These are phyloP conservation scores for Cygnus atratus DNA, from an alignment of 2,113 vertebrate genomes.

Conservation along the genomic window DNA sequence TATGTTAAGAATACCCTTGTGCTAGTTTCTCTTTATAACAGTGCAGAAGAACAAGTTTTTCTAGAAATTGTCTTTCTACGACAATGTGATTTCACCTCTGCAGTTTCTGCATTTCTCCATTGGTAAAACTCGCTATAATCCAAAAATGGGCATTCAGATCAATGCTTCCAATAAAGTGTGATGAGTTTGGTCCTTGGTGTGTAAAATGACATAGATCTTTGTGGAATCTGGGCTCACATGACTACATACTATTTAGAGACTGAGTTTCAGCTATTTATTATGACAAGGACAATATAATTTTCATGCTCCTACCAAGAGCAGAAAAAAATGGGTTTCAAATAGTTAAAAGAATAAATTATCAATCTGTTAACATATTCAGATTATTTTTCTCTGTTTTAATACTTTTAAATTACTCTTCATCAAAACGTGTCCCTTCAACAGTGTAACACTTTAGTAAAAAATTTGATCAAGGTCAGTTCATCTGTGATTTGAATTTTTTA, in stretches of 20 bases:
- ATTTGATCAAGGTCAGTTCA: not conserved
- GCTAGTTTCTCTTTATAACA: fast-evolving
- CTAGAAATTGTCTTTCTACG: not conserved
- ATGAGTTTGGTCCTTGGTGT: not conserved
- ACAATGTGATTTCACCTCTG: not conserved
- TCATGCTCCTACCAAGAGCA: not conserved
- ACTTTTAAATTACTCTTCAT: not conserved
- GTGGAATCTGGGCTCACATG: not conserved
- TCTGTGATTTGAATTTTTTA: not conserved
- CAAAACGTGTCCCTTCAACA: not conserved
- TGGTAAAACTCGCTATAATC: not conserved
- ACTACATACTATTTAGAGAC: not conserved
- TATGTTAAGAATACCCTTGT: not conserved
- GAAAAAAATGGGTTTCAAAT: not conserved
- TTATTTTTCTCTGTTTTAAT: not conserved
- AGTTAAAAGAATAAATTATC: not conserved
- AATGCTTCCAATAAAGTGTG: not conserved
- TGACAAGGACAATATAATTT: not conserved
- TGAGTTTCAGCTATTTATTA: not conserved
- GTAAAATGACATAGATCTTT: not conserved
- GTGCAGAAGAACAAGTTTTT: not conserved
- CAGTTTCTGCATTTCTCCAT: not conserved
- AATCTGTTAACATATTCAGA: not conserved
- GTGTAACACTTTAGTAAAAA: not conserved
- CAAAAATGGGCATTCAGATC: not conserved